Conservation (phyloP, 1,140 invertebrate species). For the Zophobas morio region DNA sequence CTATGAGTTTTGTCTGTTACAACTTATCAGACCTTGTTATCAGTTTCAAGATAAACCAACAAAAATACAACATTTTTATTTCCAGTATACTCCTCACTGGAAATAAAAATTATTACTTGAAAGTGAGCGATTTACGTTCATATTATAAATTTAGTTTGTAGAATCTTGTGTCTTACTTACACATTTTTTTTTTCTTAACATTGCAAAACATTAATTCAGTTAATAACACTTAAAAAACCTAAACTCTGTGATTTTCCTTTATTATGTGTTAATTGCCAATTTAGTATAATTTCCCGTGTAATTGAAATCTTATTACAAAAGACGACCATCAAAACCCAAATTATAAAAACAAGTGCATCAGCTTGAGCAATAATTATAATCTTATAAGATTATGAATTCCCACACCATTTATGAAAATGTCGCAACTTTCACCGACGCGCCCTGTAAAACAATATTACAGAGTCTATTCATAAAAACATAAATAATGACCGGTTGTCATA, state of each 20-base stretch:
- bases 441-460: constrained; percentile 2
- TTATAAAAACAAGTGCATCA: neutral
- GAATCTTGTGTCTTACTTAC: too few relatives aligned
- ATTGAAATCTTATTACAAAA: neutral
- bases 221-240: too few relatives aligned
- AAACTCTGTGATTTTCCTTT: too few relatives aligned
- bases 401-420: neutral
- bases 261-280: neutral
- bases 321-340: neutral
- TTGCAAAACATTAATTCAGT: neutral
- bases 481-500: neutral
- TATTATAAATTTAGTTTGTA: too few relatives aligned
- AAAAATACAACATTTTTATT: too few relatives aligned
- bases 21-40: too few relatives aligned
- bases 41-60: too few relatives aligned
- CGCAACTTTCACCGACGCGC: constrained; percentile 8
- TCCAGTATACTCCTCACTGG: too few relatives aligned
- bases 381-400: neutral
- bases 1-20: too few relatives aligned
- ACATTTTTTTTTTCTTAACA: neutral
- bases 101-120: too few relatives aligned
- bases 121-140: too few relatives aligned
- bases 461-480: neutral
- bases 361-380: neutral
- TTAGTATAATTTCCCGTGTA: neutral